A percentile compares a stretch with the other conserved stretches of the same genome.
Conservation (phyloP, 2,113 vertebrate species). For the Brienomyrus longianalis region DNA sequence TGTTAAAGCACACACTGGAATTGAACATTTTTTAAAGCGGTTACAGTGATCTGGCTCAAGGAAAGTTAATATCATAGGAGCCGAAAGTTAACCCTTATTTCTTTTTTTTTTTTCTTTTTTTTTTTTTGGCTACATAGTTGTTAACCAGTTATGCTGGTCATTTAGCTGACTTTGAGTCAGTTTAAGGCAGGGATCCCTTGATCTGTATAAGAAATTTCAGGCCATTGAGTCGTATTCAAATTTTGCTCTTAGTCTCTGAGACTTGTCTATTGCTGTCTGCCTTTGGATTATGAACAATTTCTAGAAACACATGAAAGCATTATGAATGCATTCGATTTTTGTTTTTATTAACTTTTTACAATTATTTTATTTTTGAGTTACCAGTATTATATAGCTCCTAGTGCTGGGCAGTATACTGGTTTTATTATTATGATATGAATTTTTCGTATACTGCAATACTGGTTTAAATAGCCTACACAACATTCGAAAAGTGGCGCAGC, state of each 20-base stretch:
- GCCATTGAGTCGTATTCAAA: neutral
- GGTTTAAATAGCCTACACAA: too few species aligned
- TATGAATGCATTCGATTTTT: slow-evolving; percentile 65
- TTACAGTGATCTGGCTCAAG: neutral
- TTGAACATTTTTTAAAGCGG: neutral
- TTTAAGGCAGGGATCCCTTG: neutral
- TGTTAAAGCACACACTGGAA: neutral
- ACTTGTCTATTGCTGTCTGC: slow-evolving; percentile 39
- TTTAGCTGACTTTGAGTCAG: neutral
- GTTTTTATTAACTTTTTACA: neutral
- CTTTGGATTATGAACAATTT: slow-evolving; percentile 62
- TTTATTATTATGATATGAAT: too few species aligned
- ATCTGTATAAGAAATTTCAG: neutral
- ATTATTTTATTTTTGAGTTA: neutral
- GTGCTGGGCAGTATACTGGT: neutral
- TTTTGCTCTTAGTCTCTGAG: neutral
- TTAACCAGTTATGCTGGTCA: neutral
- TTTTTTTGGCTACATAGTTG: neutral
- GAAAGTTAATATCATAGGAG: neutral
- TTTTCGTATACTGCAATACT: too few species aligned
- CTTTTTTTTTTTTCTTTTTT: too few species aligned
- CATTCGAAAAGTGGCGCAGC: too few species aligned
- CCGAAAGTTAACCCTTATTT: neutral
- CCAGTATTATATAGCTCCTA: slow-evolving; percentile 59
- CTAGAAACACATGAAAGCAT: slow-evolving; percentile 56